Evolutionary conservation across 37 sponge, comb jelly and placozoan genomes (phyloP).

Genomic region (Tethya wilhelma): DNA sequence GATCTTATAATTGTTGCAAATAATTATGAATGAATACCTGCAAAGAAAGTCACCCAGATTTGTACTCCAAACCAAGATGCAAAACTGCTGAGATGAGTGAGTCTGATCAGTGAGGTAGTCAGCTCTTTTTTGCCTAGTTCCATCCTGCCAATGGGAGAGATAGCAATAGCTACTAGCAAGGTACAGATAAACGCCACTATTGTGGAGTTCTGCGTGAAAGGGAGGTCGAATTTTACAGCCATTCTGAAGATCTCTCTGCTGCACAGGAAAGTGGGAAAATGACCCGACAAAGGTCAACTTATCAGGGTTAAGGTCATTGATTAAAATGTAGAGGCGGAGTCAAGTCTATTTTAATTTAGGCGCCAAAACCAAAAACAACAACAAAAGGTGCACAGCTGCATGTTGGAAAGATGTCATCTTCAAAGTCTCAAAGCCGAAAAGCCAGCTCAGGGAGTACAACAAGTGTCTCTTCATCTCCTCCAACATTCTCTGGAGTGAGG

Average conservation of each 20-base stretch:
- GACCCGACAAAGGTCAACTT: conserved; percentile 1
- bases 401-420: too few relatives aligned
- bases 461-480: too few relatives aligned
- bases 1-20: neutral
- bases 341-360: too few relatives aligned
- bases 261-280: conserved; percentile 7
- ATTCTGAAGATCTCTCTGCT: conserved; percentile 24
- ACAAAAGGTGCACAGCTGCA: too few relatives aligned
- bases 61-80: conserved; percentile 56
- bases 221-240: conserved; percentile 54
- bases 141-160: conserved; percentile 3
- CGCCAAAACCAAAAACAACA: too few relatives aligned
- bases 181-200: conserved; percentile 50
- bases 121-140: neutral
- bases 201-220: conserved; percentile 53
- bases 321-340: too few relatives aligned
- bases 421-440: too few relatives aligned
- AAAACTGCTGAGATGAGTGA: conserved; percentile 38
- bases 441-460: too few relatives aligned
- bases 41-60: conserved; percentile 76
- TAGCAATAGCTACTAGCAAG: conserved; percentile 20
- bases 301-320: too few relatives aligned
- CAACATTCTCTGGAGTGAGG: too few relatives aligned
- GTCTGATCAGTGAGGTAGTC: neutral
- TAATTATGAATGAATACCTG: conserved; percentile 46